These are phyloP conservation scores for Ernsta delagoae DNA, from an alignment of 2,888 invertebrate species.

Conservation along the genomic window DNA sequence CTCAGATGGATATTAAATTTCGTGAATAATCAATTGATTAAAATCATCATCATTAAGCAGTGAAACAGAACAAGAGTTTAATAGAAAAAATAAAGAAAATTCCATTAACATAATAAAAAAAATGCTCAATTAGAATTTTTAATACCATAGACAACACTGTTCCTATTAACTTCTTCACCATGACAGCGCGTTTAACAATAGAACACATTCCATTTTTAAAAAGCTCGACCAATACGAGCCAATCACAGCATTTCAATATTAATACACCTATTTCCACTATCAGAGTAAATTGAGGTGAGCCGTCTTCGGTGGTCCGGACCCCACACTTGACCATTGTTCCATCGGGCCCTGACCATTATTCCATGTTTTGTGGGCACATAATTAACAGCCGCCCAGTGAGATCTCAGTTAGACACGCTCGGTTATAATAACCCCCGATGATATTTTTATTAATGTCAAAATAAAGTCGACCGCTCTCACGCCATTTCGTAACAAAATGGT, in stretches of 20 bases:
- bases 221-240: constrained; percentile 5
- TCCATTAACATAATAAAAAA: background rate
- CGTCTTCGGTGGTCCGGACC: constrained; percentile 72
- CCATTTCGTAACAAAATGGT: constrained; percentile 47
- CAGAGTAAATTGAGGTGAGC: constrained; percentile 37
- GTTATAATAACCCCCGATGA: constrained; percentile 81
- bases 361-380: constrained; percentile 75
- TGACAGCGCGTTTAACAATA: background rate
- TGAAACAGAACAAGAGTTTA: too few relatives aligned
- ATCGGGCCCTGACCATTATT: constrained; percentile 67
- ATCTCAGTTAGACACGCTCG: constrained; percentile 83
- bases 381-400: constrained; percentile 83
- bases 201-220: constrained; percentile 7
- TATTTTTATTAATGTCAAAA: constrained; percentile 85
- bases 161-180: background rate
- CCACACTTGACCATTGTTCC: constrained; percentile 79
- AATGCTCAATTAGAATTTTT: background rate
- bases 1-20: too few relatives aligned
- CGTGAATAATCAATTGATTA: too few relatives aligned
- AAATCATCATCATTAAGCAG: too few relatives aligned
- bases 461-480: constrained; percentile 68
- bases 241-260: constrained; percentile 35
- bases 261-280: constrained; percentile 36
- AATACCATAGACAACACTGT: background rate
- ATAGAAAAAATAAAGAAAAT: background rate